phyloP scores from a whole-genome alignment of 1,140 invertebrate species.

The Schlechtendalia chinensis region DNA sequence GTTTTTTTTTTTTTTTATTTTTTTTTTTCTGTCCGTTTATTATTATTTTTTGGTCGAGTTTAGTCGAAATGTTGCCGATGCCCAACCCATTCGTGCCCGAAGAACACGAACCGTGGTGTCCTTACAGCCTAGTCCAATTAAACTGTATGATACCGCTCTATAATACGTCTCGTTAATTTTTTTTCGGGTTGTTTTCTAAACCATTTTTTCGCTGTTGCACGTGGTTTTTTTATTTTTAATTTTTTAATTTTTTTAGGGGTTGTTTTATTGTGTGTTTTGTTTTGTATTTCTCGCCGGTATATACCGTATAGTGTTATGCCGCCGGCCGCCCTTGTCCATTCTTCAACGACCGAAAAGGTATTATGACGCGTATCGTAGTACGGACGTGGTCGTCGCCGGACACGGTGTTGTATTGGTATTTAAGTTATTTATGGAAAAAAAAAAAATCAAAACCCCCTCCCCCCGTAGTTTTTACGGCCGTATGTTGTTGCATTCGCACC shows the following conservation, averaged over 20 bases:
- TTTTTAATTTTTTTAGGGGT: background rate
- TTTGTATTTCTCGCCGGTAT: slow-evolving; percentile 11
- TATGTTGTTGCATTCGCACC: too few species aligned
- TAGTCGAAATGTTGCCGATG: slow-evolving; percentile 64
- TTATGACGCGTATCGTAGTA: background rate
- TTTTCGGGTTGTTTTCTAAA: slow-evolving; percentile 26
- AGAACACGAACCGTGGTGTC: slow-evolving; percentile 84
- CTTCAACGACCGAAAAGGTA: slow-evolving; percentile 11
- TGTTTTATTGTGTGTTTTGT: slow-evolving; percentile 5
- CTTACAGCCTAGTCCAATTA: slow-evolving; percentile 56
- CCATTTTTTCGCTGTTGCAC: slow-evolving; percentile 42
- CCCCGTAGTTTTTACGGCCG: too few species aligned
- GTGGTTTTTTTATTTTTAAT: slow-evolving; percentile 44
- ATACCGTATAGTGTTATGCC: too few species aligned
- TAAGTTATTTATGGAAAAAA: too few species aligned
- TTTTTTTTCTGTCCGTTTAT: too few species aligned
- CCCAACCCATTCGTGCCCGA: slow-evolving; percentile 79
- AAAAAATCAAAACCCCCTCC: too few species aligned
- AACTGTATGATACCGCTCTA: slow-evolving; percentile 48
- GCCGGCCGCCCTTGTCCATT: background rate
- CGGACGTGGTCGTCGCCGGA: background rate
- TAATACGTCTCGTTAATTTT: background rate
- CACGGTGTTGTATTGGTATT: background rate
- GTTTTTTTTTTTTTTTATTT: slow-evolving; percentile 37
- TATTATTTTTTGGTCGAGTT: slow-evolving; percentile 40